Base-by-base conservation (phyloP, 2,888 invertebrate species). In the Drosophila pseudotalamancana region DNA sequence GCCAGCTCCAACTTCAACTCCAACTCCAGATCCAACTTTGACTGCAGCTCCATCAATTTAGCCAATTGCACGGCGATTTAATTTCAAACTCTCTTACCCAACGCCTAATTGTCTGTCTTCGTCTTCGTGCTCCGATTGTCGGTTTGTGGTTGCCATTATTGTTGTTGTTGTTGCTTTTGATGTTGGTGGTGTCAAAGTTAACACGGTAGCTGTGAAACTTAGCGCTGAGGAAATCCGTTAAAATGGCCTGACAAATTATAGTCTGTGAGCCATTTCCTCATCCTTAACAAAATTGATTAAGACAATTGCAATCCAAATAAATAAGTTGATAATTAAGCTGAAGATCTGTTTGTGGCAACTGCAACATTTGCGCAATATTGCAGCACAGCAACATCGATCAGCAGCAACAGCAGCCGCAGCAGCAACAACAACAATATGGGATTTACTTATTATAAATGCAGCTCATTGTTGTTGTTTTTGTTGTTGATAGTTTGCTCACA, bases 201-300 rank as follows among this genome's bases (percentile, higher is more conserved):
- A 79, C 81, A 81, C 81, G 85, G 81, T 81, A 81, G 81, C 81
- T 81, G 81, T 85, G 85, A 81, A 85, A 79, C 72, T 65, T 77
- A 49, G 54, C 63, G 77, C 85, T 81, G 79, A 82, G 82, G 79
- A 85, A 81, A 81, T 80, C 77, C 80, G 77, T 66, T 59, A 35
- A 46, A 69, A 48, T 53, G 53, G 59, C 51, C 59, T 48, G 48
- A 45, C 66, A 82, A 79, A 81, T 82, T 63, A 68, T 57, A 74
- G 54, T 57, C 56, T 72, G 14, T 12, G 27, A 37, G 34, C 56
- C 82, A 77, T 82, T 85, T 82, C 82, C 82, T 78, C 79, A 81
- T 85, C 79, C 81, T 78, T 77, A 77, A 71, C 86, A 86, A 82
- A n/a, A 83, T 83, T 83, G 82, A 83, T 83, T 86, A 83, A 76